A percentile compares a stretch with the other conserved stretches of the same genome.
These are phyloP conservation scores for Rhynchomys soricoides DNA, from an alignment of 2,113 vertebrate genomes.

Conservation along the genomic window DNA sequence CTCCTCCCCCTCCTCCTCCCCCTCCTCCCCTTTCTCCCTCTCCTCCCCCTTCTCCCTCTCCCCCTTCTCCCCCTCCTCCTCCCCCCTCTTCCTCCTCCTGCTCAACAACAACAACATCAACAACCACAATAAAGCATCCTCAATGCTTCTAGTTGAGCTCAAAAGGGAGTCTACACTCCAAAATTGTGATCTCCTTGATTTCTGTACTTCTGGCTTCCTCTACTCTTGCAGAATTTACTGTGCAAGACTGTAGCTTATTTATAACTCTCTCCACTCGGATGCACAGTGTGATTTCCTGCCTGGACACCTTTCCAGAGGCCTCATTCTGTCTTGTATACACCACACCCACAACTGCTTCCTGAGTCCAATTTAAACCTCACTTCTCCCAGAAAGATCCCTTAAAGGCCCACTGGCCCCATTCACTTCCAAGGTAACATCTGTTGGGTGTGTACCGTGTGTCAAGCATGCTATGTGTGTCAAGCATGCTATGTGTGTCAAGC, in stretches of 20 bases:
- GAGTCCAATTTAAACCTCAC: conserved; percentile 4
- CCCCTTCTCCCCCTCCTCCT: no score
- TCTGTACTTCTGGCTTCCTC: background rate
- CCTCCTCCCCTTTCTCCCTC: no score
- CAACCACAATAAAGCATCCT: background rate
- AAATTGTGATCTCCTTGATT: background rate
- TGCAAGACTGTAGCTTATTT: background rate
- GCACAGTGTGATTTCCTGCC: background rate
- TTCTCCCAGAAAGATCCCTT: conserved; percentile 35
- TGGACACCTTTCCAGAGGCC: background rate
- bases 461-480: background rate
- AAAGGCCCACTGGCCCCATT: no score
- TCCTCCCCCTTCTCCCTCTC: no score
- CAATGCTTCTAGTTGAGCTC: background rate
- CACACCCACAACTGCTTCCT: background rate
- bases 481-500: background rate
- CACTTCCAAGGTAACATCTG: background rate
- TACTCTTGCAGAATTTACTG: background rate
- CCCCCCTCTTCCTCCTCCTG: no score
- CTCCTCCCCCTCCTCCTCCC: background rate
- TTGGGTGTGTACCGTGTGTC: background rate
- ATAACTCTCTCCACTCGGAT: background rate
- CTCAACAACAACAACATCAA: background rate
- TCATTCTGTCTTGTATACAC: background rate
- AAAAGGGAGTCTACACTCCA: background rate